Evolutionary conservation across 2,888 invertebrate genomes (phyloP).

Genomic region (Hydroisotoma schaefferi): DNA sequence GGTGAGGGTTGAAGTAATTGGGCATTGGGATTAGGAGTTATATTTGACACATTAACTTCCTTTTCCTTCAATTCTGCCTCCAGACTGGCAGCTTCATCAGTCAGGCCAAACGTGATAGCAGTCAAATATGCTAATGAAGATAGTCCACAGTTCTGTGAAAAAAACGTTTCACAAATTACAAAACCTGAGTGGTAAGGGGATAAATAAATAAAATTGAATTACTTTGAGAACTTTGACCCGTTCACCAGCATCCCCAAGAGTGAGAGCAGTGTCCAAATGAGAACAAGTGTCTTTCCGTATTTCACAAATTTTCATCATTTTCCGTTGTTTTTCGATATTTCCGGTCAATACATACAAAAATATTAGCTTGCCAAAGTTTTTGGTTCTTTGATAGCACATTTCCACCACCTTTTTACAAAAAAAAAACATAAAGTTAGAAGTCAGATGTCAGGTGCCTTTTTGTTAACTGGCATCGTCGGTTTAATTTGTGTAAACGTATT

Average conservation of each 20-base stretch:
- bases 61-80: conserved; percentile 66
- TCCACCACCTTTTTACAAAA: conserved; percentile 68
- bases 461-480: no score
- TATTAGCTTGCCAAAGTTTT: conserved; percentile 97
- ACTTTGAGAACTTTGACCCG: conserved; percentile 74
- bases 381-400: conserved; percentile 99
- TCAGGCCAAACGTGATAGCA: conserved; percentile 84
- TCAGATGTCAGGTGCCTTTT: no score
- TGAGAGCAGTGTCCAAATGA: conserved; percentile 91
- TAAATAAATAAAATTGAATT: conserved; percentile 3
- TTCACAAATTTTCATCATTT: conserved; percentile 99
- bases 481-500: no score
- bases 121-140: conserved; percentile 86
- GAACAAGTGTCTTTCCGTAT: conserved; percentile 94
- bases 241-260: conserved; percentile 87
- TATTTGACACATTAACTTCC: conserved; percentile 53
- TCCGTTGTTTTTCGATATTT: conserved; percentile 91
- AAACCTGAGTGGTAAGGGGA: no score
- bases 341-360: conserved; percentile 98
- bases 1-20: conserved; percentile 78
- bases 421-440: no score
- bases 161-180: neutral
- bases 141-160: conserved; percentile 57
- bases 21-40: conserved; percentile 71
- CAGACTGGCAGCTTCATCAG: conserved; percentile 72